These are phyloP conservation scores for Andrena camellia DNA, from an alignment of 2,888 invertebrate species.

Conservation along the genomic window DNA sequence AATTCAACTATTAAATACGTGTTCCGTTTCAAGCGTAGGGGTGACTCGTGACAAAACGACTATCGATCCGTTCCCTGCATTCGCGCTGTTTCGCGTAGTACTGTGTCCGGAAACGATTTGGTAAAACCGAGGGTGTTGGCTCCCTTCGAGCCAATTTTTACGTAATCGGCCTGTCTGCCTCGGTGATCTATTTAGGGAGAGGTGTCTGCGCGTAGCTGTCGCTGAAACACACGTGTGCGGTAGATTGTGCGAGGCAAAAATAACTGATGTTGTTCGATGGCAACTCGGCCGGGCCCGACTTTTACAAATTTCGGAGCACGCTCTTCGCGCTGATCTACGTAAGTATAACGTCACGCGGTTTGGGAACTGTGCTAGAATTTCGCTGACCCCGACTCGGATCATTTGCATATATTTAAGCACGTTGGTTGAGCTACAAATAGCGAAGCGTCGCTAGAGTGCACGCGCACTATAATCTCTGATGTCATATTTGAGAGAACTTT, in stretches of 20 bases:
- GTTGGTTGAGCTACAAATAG: background rate
- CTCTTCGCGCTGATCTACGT: background rate
- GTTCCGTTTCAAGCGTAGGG: background rate
- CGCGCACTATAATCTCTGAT: slow-evolving; percentile 13
- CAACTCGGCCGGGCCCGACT: background rate
- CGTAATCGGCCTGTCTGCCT: slow-evolving; percentile 41
- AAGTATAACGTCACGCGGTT: background rate
- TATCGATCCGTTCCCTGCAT: background rate
- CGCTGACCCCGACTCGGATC: background rate
- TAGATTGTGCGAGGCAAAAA: background rate
- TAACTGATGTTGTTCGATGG: background rate
- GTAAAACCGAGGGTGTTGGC: background rate
- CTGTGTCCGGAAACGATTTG: slow-evolving; percentile 16
- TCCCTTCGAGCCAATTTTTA: slow-evolving; percentile 54
- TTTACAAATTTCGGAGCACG: background rate
- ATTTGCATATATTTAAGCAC: no score
- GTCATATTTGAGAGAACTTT: slow-evolving; percentile 18
- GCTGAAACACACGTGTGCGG: slow-evolving; percentile 22
- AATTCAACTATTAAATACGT: slow-evolving; percentile 23
- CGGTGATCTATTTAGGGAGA: slow-evolving; percentile 51
- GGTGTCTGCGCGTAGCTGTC: slow-evolving; percentile 7
- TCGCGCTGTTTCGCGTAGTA: background rate
- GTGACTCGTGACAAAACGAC: background rate
- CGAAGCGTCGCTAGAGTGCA: slow-evolving; percentile 6
- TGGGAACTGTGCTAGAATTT: background rate